Base-by-base conservation (phyloP, 2,113 vertebrate species). In the Carlito syrichta region DNA sequence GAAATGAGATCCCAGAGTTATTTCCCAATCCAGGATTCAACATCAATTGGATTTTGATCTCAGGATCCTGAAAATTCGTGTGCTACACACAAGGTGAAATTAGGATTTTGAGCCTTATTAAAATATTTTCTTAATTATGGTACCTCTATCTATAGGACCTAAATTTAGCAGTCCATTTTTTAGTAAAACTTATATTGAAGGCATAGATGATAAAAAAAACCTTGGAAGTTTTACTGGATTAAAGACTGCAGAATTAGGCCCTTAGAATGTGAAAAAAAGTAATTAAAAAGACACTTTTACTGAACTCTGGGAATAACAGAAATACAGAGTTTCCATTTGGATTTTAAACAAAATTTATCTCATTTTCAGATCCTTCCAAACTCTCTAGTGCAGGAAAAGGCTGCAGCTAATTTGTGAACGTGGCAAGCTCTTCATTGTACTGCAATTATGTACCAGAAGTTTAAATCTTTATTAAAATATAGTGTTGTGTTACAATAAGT, bases 121-220 rank as follows among this genome's bases (percentile, higher is more conserved):
- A 98, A 97, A 86, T 94, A 95, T 90, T 96, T 95, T 97, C 74
- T 82, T 96, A 97, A 96, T 97, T 97, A 86, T 95, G 66, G 96
- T 97, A 98, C 97, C 96, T 97, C 97, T 97, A 25, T 97, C 97
- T 97, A 97, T 97, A 98, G 97, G 97, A 96, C 97, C 81, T 84
- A 96, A n/a, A 97, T 95, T 97, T 97, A 79, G 96, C 95, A 97
- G 97, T 97, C 96, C 92, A 40, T 97, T 97, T 95, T 98, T 96
- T 38, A 98, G 97, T 97, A 97, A 97, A 97, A 94, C 95, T 97
- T 91, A 50, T 1, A 1, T 84, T 35, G 52, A 71, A 91, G 85
- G 54, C 14, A n/a, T 63, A 86, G 78, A 89, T 60, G 45, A 25
- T 40, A 14, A 91, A 87, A 90, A 87, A 87, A 90, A 87, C 22